These are phyloP conservation scores for Ictidomys tridecemlineatus DNA, from an alignment of 2,113 vertebrate genomes.

Conservation along the genomic window DNA sequence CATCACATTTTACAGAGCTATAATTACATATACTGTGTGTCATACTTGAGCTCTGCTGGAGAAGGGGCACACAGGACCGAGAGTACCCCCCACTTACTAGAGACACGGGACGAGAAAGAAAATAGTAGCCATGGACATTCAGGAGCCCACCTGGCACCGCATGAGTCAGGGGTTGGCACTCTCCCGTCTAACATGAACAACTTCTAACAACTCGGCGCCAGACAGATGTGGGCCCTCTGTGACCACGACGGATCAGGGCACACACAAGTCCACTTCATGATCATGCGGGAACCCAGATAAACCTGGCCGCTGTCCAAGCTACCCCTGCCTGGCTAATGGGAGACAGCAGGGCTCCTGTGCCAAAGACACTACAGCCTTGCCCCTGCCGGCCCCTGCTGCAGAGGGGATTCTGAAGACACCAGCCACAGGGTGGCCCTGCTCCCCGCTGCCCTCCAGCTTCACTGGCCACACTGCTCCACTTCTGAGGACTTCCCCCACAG, in stretches of 20 bases:
- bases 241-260: neutral
- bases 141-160: neutral
- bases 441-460: neutral
- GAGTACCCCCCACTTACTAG: too few relatives aligned
- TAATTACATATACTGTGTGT: too few relatives aligned
- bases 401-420: neutral
- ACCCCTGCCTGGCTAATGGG: neutral
- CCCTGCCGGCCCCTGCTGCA: too few relatives aligned
- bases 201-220: neutral
- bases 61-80: too few relatives aligned
- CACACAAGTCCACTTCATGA: rapidly evolving
- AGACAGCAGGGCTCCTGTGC: neutral
- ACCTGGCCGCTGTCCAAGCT: rapidly evolving
- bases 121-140: too few relatives aligned
- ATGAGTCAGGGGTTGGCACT: rapidly evolving
- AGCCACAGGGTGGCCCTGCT: neutral
- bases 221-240: too few relatives aligned
- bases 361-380: rapidly evolving
- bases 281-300: neutral
- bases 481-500: neutral
- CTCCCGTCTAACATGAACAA: neutral
- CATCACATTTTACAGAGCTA: too few relatives aligned
- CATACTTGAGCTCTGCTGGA: too few relatives aligned
- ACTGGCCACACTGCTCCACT: neutral
- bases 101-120: too few relatives aligned